A percentile compares a stretch with the other conserved stretches of the same genome.
Evolutionary conservation across 2,797 vertebrate species (phyloP).

Genomic region (Crocidura indochinensis): DNA sequence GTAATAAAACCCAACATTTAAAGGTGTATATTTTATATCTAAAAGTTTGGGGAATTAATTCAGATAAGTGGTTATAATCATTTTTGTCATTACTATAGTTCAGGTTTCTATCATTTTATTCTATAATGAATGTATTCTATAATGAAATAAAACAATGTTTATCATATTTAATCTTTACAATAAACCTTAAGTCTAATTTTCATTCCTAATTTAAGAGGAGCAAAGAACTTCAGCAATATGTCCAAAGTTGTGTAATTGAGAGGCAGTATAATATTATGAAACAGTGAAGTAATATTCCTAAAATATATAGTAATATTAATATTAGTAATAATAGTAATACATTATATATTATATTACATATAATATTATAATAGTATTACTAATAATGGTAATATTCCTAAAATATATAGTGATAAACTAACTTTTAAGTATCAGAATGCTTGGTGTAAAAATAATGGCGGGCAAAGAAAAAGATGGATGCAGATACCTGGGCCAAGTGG

Average conservation of each 20-base stretch:
- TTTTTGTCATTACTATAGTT: too few species aligned
- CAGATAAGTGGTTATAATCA: background rate
- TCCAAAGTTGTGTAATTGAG: background rate
- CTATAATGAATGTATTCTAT: background rate
- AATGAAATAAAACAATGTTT: background rate
- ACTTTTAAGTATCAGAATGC: background rate
- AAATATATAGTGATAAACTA: background rate
- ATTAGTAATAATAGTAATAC: too few species aligned
- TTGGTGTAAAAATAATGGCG: conserved; percentile 39
- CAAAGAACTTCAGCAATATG: background rate
- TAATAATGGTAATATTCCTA: background rate
- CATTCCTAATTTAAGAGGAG: conserved; percentile 18
- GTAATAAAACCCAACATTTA: background rate
- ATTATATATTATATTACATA: too few species aligned
- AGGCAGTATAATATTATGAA: background rate
- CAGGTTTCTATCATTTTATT: background rate
- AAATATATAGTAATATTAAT: background rate
- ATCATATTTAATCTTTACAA: background rate
- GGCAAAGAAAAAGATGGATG: conserved; percentile 2
- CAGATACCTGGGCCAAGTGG: background rate
- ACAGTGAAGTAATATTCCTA: background rate
- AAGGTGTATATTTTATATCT: background rate
- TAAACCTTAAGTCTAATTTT: background rate
- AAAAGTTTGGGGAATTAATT: background rate
- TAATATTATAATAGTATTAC: too few species aligned